Base-by-base conservation (phyloP, 30 jellyfish, hydroid and myxozoan genomes). In the Pelagia noctiluca region DNA sequence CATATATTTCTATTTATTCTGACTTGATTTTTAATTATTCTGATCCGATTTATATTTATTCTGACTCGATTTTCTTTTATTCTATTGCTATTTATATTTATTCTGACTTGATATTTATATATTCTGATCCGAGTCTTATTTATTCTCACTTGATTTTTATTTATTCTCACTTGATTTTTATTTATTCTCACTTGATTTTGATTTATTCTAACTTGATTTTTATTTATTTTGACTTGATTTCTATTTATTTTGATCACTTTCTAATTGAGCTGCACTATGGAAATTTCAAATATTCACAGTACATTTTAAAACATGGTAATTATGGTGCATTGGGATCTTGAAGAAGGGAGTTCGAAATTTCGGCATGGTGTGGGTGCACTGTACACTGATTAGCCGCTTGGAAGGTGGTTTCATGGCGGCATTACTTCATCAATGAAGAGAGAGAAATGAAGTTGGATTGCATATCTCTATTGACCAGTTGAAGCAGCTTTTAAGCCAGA, bases 371-470 rank as follows among this genome's bases (percentile, higher is more conserved):
- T 16, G 16, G 16, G 57, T 16, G 16, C 16, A 42, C 57, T 52
- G 26, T n/a, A n/a, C n/a, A n/a, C n/a, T n/a, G n/a, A n/a, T n/a
- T n/a, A n/a, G n/a, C n/a, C n/a, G n/a, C n/a, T n/a, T n/a, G n/a
- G n/a, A n/a, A n/a, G n/a, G n/a, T n/a, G n/a, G n/a, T n/a, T n/a
- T n/a, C n/a, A 52, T 52, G 68, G 68, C 68, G 2, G 26, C 68
- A 3, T 10, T 8, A 52, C 68, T 8, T 52, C 16, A 52, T 52
- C 68, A 52, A 52, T 30, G 7, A 4, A 52, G 68, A 19, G 68
- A 52, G 68, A 52, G 68, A 52, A 52, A 52, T 19, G 68, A 52
- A 30, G 68, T 52, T 8, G 68, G 68, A 52, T 19, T 52, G 68
- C 68, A 52, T 52, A 19, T 19, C 30, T 52, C 21, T 42, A 10